Evolutionary conservation across 2,888 invertebrate species (phyloP).

Genomic region (Craniophora ligustri): DNA sequence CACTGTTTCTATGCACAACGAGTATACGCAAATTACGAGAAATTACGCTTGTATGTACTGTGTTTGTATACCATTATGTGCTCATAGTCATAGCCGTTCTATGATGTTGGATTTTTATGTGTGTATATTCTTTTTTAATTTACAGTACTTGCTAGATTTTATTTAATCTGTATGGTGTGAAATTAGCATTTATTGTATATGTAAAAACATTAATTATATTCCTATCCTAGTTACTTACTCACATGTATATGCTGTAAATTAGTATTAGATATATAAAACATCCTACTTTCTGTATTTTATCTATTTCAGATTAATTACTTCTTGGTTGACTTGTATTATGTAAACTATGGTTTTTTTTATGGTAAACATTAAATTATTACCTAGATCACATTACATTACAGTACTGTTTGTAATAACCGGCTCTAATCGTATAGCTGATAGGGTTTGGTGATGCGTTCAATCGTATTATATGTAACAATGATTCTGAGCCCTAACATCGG

Average conservation of each 20-base stretch:
- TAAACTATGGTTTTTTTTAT: slow-evolving; percentile 4
- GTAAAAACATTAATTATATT: not conserved
- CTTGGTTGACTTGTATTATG: slow-evolving; percentile 4
- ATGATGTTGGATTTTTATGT: not conserved
- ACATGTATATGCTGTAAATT: not conserved
- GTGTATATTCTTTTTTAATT: not conserved
- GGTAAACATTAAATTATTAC: not conserved
- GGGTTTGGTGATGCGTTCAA: not conserved
- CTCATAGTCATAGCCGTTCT: not conserved
- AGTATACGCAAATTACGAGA: slow-evolving; percentile 42
- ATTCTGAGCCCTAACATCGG: not conserved
- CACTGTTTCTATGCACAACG: slow-evolving; percentile 55
- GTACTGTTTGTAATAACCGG: too few species aligned
- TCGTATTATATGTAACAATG: not conserved
- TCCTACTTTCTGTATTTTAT: too few species aligned
- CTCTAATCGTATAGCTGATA: not conserved
- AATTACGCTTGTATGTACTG: slow-evolving; percentile 29
- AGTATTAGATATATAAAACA: too few species aligned
- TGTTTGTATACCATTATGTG: slow-evolving; percentile 6
- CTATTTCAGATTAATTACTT: slow-evolving; percentile 8
- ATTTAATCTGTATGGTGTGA: not conserved
- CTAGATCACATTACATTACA: slow-evolving; percentile 10
- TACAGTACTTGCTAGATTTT: too few species aligned
- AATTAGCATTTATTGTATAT: not conserved
- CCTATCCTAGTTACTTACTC: not conserved